Conservation (phyloP, 2,888 invertebrate species). For the Tachina lurida region DNA sequence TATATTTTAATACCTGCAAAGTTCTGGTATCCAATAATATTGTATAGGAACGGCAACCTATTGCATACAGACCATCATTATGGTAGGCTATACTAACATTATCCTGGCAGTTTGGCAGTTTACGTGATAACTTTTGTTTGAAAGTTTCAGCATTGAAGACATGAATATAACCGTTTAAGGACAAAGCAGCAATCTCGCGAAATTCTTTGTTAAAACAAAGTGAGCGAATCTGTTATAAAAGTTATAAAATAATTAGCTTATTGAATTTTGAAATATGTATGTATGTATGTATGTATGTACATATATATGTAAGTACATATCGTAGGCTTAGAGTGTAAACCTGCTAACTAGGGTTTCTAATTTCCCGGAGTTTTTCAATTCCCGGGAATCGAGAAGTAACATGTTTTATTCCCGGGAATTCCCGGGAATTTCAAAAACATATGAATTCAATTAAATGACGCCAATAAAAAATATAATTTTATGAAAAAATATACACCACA, state of each 20-base stretch:
- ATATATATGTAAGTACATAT: neutral
- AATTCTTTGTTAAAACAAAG: constrained; percentile 93
- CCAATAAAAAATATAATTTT: no score
- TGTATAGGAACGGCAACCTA: constrained; percentile 97
- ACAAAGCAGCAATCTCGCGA: constrained; percentile 94
- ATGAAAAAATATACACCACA: no score
- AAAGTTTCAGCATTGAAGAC: constrained; percentile 96
- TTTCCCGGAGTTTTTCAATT: no score
- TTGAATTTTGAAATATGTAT: neutral
- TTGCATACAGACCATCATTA: constrained; percentile 94
- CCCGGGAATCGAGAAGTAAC: no score
- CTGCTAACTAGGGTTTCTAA: no score
- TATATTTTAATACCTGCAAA: constrained; percentile 85
- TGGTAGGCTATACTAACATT: constrained; percentile 96
- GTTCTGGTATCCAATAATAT: constrained; percentile 94
- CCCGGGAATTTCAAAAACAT: no score
- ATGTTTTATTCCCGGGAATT: no score
- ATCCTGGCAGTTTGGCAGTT: constrained; percentile 94
- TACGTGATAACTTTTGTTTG: constrained; percentile 92
- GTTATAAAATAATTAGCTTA: constrained; percentile 62
- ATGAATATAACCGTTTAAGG: constrained; percentile 96
- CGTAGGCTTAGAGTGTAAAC: no score
- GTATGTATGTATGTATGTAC: neutral
- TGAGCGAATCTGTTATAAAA: constrained; percentile 87
- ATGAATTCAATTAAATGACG: no score